Conservation (phyloP, 2,113 vertebrate genomes). For the Forbesichthys papilliferus region DNA sequence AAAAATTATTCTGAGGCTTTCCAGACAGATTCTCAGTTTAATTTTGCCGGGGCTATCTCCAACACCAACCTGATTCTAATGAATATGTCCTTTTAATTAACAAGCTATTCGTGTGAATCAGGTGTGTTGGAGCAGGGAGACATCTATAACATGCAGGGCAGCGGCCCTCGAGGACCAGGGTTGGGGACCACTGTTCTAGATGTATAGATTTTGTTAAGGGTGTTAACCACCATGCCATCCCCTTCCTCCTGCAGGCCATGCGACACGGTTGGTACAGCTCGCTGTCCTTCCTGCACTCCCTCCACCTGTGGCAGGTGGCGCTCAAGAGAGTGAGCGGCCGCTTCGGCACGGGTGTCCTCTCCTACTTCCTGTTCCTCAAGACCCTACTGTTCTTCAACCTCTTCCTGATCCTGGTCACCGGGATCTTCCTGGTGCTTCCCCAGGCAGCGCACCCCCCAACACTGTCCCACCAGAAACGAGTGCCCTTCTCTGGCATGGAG, state of each 20-base stretch:
- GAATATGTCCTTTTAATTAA: no score
- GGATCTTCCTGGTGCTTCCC: constrained; percentile 79
- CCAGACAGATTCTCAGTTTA: no score
- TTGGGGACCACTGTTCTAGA: no score
- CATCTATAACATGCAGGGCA: no score
- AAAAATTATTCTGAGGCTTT: no score
- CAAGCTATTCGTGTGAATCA: no score
- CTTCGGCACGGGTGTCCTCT: constrained; percentile 91
- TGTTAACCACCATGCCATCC: neutral
- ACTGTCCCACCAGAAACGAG: fast-evolving
- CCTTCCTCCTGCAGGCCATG: constrained; percentile 65
- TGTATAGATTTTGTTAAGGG: no score
- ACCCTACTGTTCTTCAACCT: constrained; percentile 85
- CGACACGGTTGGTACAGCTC: constrained; percentile 80
- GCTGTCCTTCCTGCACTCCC: constrained; percentile 73
- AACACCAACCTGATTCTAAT: no score
- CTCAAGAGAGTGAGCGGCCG: constrained; percentile 88
- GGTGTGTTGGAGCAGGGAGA: no score
- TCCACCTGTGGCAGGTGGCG: constrained; percentile 82
- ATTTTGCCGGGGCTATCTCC: no score
- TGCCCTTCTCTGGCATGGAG: constrained; percentile 79
- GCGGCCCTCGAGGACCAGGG: no score
- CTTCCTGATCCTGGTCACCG: constrained; percentile 78
- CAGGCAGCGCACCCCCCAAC: constrained; percentile 75
- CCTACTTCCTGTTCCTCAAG: constrained; percentile 93